Evolutionary conservation across 2,888 invertebrate species (phyloP).

Genomic region (Bugula neritina): DNA sequence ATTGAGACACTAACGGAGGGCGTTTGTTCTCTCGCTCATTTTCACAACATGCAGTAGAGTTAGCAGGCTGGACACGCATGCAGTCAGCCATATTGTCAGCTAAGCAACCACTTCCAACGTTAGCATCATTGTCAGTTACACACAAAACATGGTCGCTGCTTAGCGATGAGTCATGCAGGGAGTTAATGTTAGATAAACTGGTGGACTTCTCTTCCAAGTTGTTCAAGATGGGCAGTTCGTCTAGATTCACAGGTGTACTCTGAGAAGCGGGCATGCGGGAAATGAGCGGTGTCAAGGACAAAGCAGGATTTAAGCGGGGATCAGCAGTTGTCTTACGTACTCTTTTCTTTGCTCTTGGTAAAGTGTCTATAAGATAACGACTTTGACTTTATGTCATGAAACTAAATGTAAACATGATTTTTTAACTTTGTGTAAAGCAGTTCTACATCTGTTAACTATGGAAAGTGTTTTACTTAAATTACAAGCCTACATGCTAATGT

Average conservation of each 20-base stretch:
- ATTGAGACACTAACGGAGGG: background rate
- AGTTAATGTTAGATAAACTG: background rate
- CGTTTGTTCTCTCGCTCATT: background rate
- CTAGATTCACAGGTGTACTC: background rate
- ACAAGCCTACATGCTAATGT: no score
- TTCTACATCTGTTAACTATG: no score
- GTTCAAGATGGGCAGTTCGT: background rate
- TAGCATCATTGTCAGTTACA: background rate
- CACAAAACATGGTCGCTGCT: background rate
- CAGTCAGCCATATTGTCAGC: background rate
- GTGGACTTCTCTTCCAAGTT: background rate
- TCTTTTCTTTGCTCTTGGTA: conserved; percentile 18
- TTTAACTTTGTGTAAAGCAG: no score
- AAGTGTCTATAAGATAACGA: background rate
- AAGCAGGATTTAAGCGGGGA: background rate
- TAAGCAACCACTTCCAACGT: background rate
- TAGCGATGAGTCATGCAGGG: background rate
- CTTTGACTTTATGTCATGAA: no score
- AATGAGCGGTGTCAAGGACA: background rate
- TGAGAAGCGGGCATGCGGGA: conserved; percentile 13
- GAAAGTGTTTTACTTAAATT: no score
- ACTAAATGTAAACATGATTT: no score
- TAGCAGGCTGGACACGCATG: background rate
- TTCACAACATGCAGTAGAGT: background rate
- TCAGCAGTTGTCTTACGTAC: conserved; percentile 19